Conservation (phyloP, 2,797 vertebrate species). For the Pangasius krempfi region DNA sequence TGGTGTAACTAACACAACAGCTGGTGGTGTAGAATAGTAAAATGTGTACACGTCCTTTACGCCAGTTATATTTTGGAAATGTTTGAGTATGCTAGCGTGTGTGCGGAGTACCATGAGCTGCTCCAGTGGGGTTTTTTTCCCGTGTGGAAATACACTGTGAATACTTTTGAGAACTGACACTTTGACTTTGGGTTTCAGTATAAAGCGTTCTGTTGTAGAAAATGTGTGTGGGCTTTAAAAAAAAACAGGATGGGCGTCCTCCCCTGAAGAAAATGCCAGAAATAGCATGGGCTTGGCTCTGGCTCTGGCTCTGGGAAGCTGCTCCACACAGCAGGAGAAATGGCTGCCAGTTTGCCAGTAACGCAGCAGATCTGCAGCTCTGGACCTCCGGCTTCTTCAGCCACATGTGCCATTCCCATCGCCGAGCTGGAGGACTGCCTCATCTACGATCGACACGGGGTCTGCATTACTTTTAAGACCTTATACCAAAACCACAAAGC, state of each 20-base stretch:
- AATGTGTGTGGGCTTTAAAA: not conserved
- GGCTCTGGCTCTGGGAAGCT: constrained; percentile 48
- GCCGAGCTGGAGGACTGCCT: constrained; percentile 72
- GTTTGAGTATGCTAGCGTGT: not conserved
- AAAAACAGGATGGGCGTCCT: constrained; percentile 60
- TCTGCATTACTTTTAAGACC: constrained; percentile 70
- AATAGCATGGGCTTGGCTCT: constrained; percentile 64
- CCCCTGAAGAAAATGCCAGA: constrained; percentile 44
- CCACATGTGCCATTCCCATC: constrained; percentile 50
- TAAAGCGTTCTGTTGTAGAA: not conserved
- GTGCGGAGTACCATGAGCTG: not conserved
- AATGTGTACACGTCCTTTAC: not conserved
- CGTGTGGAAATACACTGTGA: not conserved
- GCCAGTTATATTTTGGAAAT: not conserved
- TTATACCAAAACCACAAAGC: constrained; percentile 81
- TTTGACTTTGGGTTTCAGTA: not conserved
- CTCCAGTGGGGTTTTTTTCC: too few relatives aligned
- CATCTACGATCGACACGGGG: constrained; percentile 77
- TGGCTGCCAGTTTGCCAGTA: constrained; percentile 73
- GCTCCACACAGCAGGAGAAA: constrained; percentile 41
- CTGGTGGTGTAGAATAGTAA: not conserved
- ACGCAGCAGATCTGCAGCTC: constrained; percentile 76
- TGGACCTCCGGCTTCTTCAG: not conserved
- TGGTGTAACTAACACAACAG: not conserved
- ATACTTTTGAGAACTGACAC: not conserved